phyloP scores from a whole-genome alignment of 2,888 invertebrate genomes.

The Zygogramma bicolorata region DNA sequence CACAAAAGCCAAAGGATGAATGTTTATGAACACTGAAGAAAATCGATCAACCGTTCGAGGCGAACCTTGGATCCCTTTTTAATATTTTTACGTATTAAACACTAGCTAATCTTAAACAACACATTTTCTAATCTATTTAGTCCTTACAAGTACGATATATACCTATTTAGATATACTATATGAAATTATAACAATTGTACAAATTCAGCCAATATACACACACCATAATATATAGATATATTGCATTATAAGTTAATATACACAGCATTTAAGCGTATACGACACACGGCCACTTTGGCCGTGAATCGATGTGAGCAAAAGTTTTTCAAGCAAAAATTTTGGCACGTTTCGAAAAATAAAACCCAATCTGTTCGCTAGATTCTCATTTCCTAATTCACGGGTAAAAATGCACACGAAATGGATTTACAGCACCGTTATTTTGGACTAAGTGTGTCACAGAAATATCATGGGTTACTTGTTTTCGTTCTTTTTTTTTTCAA shows the following conservation, averaged over 20 bases:
- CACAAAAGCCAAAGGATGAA: background rate
- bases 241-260: slow-evolving; percentile 67
- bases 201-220: slow-evolving; percentile 67
- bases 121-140: slow-evolving; percentile 59
- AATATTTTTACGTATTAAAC: slow-evolving; percentile 50
- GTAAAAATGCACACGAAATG: background rate
- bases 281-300: slow-evolving; percentile 52
- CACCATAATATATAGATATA: slow-evolving; percentile 65
- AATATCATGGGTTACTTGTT: slow-evolving; percentile 56
- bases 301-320: slow-evolving; percentile 65
- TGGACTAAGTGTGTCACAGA: slow-evolving; percentile 58
- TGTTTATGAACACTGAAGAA: slow-evolving; percentile 14
- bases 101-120: slow-evolving; percentile 55
- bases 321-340: slow-evolving; percentile 65
- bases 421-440: slow-evolving; percentile 51
- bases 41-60: slow-evolving; percentile 28
- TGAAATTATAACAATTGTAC: slow-evolving; percentile 69
- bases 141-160: slow-evolving; percentile 33
- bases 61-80: slow-evolving; percentile 55
- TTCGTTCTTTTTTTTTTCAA: slow-evolving; percentile 40
- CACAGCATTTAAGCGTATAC: slow-evolving; percentile 68
- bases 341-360: slow-evolving; percentile 58
- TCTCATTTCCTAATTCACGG: slow-evolving; percentile 17
- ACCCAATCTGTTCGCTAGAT: slow-evolving; percentile 27
- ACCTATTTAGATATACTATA: slow-evolving; percentile 63